Evolutionary conservation across 2,113 vertebrate species (phyloP), one percentile per base, ranked within the genome.

Genomic region (Carassius auratus): DNA sequence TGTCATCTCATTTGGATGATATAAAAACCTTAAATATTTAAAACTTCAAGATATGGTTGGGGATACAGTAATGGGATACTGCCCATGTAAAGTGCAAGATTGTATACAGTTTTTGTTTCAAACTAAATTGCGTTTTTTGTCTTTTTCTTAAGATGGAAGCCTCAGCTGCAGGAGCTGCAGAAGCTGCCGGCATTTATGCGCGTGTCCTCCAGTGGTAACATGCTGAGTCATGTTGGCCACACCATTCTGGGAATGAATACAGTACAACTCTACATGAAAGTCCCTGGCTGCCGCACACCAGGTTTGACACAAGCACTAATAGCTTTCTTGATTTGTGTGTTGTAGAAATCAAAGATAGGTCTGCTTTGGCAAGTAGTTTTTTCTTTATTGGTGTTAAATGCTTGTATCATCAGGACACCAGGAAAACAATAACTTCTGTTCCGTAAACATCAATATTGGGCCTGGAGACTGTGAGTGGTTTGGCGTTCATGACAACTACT

Each of bases 231-330:
- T 0, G 97, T 99, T 1, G 97, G 97, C 0, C 97, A 99, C 91
- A 99, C 97, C 66, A 98, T 99, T 91, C 91, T 98, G 38, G 97
- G 97, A 91, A 99, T 99, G 97, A 99, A 99, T 93, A 97, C 96
- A 0, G 97, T 99, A 30, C 97, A 99, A 92, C 95, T 99, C 1
- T 99, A 99, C 92, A 99, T 99, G 97, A 99, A 98, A 82, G 97
- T 98, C 4, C 97, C 97, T 0, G 97, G 97, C 55, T 97, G 97
- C 92, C 93, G 97, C 8, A 98, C 97, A 0, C 97, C 97, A 85
- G 94, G 93, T 94, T 77, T 77, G 71, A 36, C 21, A 8, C 23
- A 9, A 42, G 30, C 59, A 50, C 68, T 30, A 42, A 26, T 21
- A 23, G 5, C 7, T 10, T 57, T 48, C 19, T 76, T 50, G 7